These are phyloP conservation scores for Lithobates sylvaticus DNA, from an alignment of 2,797 vertebrate species.

Conservation along the genomic window DNA sequence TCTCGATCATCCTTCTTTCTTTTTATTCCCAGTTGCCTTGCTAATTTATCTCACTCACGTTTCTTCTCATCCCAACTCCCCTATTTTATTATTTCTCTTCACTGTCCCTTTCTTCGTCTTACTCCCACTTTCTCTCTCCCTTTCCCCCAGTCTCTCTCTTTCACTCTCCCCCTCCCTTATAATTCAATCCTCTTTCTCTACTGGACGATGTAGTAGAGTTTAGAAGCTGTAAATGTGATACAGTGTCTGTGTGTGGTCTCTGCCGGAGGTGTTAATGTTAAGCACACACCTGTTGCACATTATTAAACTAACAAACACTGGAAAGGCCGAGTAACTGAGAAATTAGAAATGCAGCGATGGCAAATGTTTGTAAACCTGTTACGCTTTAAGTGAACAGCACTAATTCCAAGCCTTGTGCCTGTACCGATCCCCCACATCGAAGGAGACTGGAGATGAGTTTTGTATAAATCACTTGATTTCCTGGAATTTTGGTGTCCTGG, in stretches of 20 bases:
- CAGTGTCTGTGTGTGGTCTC: constrained; percentile 13
- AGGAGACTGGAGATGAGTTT: background rate
- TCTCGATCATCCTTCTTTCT: too few relatives aligned
- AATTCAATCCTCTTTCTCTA: background rate
- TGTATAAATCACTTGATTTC: background rate
- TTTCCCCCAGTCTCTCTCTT: too few relatives aligned
- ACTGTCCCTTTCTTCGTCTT: too few relatives aligned
- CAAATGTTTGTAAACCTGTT: background rate
- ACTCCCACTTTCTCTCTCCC: background rate
- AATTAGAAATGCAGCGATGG: background rate
- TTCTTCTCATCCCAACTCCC: too few relatives aligned
- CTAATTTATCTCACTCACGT: too few relatives aligned
- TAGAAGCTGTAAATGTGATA: constrained; percentile 12
- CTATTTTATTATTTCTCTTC: too few relatives aligned
- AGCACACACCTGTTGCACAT: constrained; percentile 22
- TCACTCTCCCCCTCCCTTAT: background rate
- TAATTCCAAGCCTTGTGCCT: background rate
- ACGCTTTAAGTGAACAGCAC: background rate
- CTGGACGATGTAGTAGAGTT: background rate
- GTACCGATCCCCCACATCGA: background rate
- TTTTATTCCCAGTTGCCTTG: too few relatives aligned
- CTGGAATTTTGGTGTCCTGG: background rate
- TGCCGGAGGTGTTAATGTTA: constrained; percentile 8
- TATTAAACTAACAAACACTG: background rate
- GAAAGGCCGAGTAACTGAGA: background rate